Percentiles rank a stretch among this genome's conserved stretches.
phyloP scores from a whole-genome alignment of 2,888 invertebrate genomes.

The Synanthedon andrenaeformis region DNA sequence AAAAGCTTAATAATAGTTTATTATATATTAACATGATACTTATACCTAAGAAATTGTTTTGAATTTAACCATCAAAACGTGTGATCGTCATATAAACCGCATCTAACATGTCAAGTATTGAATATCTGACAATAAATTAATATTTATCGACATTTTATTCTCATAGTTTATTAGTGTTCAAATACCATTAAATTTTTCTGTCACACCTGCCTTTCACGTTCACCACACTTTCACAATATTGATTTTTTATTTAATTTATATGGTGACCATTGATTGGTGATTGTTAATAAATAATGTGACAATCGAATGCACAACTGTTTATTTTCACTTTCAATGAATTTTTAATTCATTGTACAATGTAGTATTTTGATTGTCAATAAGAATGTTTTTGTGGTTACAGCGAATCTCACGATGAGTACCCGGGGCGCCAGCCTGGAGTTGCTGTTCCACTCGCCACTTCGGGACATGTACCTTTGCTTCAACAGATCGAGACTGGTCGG shows the following conservation, averaged over 20 bases:
- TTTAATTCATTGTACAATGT: too few species aligned
- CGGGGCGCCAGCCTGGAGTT: slow-evolving; percentile 71
- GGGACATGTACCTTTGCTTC: slow-evolving; percentile 82
- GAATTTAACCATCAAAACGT: too few species aligned
- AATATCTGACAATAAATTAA: slow-evolving; percentile 52
- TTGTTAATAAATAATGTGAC: slow-evolving; percentile 24
- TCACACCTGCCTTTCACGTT: slow-evolving; percentile 36
- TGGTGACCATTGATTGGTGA: slow-evolving; percentile 32
- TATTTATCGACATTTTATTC: slow-evolving; percentile 60
- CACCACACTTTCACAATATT: slow-evolving; percentile 28
- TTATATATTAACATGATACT: too few species aligned
- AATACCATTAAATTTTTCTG: slow-evolving; percentile 60
- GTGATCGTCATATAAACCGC: slow-evolving; percentile 29
- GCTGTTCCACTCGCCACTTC: slow-evolving; percentile 78
- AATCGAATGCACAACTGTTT: too few species aligned
- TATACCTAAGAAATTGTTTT: too few species aligned
- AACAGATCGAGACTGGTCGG: slow-evolving; percentile 79
- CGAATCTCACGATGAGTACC: slow-evolving; percentile 76
- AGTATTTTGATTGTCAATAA: not conserved
- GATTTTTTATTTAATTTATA: slow-evolving; percentile 37
- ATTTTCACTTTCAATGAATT: too few species aligned
- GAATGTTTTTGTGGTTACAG: slow-evolving; percentile 59
- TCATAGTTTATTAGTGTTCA: slow-evolving; percentile 59
- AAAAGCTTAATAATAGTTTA: too few species aligned
- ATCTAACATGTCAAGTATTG: slow-evolving; percentile 28